These are phyloP conservation scores for Festucalex cinctus DNA, from an alignment of 2,113 vertebrate species.

Conservation along the genomic window DNA sequence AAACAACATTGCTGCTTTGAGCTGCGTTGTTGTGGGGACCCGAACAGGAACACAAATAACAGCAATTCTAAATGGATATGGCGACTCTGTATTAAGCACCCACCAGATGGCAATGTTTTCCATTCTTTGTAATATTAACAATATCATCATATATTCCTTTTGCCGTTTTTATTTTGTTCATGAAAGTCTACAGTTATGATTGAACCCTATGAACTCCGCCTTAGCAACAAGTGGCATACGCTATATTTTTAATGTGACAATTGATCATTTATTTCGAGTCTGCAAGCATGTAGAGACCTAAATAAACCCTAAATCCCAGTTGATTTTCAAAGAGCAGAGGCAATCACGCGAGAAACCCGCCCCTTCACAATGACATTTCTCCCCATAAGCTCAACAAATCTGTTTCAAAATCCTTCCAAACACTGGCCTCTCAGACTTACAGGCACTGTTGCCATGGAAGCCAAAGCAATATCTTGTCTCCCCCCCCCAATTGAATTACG, in stretches of 20 bases:
- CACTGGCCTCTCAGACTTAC: slow-evolving; percentile 34
- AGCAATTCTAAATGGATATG: not conserved
- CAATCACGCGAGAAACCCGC: slow-evolving; percentile 18
- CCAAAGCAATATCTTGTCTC: slow-evolving; percentile 50
- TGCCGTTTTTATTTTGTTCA: too few species aligned
- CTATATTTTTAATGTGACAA: not conserved
- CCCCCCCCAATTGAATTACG: slow-evolving; percentile 53
- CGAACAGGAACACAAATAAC: slow-evolving; percentile 6
- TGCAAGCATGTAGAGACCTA: slow-evolving; percentile 29
- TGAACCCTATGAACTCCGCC: not conserved
- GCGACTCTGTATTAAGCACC: too few species aligned
- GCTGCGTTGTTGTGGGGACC: slow-evolving; percentile 8
- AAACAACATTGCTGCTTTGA: slow-evolving; percentile 21
- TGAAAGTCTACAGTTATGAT: not conserved
- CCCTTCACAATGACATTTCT: slow-evolving; percentile 42
- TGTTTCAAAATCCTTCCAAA: slow-evolving; percentile 55
- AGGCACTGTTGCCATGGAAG: slow-evolving; percentile 60
- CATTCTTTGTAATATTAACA: not conserved
- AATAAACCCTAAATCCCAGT: slow-evolving; percentile 42
- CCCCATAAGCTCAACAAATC: slow-evolving; percentile 47
- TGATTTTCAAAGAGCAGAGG: slow-evolving; percentile 43
- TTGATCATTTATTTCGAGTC: not conserved
- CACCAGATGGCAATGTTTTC: too few species aligned
- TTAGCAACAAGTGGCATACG: not conserved
- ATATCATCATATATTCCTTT: too few species aligned